Conservation (phyloP, 2,113 vertebrate species). For the Entelurus aequoreus region DNA sequence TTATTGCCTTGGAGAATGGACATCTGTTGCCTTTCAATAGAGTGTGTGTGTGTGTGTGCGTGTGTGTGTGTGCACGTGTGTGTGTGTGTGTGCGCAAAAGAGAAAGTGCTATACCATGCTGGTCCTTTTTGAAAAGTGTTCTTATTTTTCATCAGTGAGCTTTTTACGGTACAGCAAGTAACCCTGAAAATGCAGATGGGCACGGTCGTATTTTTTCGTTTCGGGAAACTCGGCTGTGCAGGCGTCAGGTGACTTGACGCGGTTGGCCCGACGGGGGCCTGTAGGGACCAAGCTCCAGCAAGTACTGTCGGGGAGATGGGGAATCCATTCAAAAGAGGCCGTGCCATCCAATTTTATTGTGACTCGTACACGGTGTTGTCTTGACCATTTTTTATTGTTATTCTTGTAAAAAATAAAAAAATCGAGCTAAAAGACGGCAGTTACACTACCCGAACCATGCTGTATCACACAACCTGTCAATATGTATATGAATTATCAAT, state of each 20-base stretch:
- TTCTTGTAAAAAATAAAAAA: conserved; percentile 66
- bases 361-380: conserved; percentile 70
- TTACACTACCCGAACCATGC: conserved; percentile 72
- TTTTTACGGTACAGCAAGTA: conserved; percentile 72
- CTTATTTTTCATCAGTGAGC: conserved; percentile 72
- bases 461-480: conserved; percentile 74
- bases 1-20: conserved; percentile 74
- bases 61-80: conserved; percentile 37
- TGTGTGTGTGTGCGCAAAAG: conserved; percentile 28
- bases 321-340: conserved; percentile 61
- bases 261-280: conserved; percentile 14
- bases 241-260: conserved; percentile 4
- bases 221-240: not conserved
- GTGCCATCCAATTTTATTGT: conserved; percentile 68
- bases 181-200: conserved; percentile 61
- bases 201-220: conserved; percentile 62
- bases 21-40: conserved; percentile 72
- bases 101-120: conserved; percentile 55
- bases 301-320: conserved; percentile 50
- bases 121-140: conserved; percentile 72
- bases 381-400: conserved; percentile 75
- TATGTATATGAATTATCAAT: conserved; percentile 80
- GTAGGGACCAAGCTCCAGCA: conserved; percentile 33
- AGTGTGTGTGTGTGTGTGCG: conserved; percentile 37
- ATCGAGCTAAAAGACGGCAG: conserved; percentile 57